These are phyloP conservation scores for Sebastes baramenuke DNA, from an alignment of 2,797 vertebrate species.

Conservation along the genomic window DNA sequence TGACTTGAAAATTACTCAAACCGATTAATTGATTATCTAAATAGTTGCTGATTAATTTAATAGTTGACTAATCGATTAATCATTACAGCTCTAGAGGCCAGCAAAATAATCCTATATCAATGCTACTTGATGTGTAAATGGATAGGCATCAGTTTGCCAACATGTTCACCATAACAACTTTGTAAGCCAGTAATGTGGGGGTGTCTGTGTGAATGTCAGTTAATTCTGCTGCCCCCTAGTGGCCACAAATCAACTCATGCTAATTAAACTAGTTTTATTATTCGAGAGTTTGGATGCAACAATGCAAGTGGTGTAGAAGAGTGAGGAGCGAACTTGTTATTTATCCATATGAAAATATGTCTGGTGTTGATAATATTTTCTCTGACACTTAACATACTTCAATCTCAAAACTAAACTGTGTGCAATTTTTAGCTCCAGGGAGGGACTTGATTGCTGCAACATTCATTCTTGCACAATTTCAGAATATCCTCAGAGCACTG, in stretches of 20 bases:
- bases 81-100: not conserved
- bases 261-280: not conserved
- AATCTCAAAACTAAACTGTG: conserved; percentile 20
- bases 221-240: conserved; percentile 31
- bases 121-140: not conserved
- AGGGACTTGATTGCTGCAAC: conserved; percentile 21
- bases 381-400: conserved; percentile 15
- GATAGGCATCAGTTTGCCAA: not conserved
- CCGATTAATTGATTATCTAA: too few species aligned
- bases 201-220: not conserved
- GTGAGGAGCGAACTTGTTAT: not conserved
- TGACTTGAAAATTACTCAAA: too few species aligned
- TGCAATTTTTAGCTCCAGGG: conserved; percentile 14
- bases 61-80: too few species aligned
- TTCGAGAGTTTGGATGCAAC: not conserved
- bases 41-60: too few species aligned
- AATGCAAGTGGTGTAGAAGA: not conserved
- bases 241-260: conserved; percentile 3
- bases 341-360: conserved; percentile 18
- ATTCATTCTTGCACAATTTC: conserved; percentile 17
- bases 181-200: not conserved
- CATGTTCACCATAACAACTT: not conserved
- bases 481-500: not conserved
- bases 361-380: conserved; percentile 4
- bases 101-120: not conserved